Conservation (phyloP, 2,888 invertebrate genomes). For the Melinaea menophilus region DNA sequence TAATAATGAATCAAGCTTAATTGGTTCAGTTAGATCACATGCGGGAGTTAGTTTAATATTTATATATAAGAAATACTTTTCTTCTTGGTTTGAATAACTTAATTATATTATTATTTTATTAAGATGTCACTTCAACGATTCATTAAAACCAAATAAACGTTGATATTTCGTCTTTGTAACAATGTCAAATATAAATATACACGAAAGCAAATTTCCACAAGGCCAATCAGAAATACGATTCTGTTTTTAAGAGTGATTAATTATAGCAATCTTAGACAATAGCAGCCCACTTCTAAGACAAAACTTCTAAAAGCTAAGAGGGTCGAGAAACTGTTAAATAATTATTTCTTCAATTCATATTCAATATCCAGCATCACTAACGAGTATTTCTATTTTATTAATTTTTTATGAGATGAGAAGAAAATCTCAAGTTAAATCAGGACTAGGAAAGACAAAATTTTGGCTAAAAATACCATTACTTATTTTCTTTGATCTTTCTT, state of each 20-base stretch:
- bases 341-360: neutral
- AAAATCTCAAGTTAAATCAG: too few species aligned
- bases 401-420: neutral
- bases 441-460: too few species aligned
- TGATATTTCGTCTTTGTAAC: neutral
- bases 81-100: constrained; percentile 1
- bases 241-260: constrained; percentile 5
- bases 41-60: constrained; percentile 21
- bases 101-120: too few species aligned
- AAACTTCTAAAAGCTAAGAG: neutral
- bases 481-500: neutral
- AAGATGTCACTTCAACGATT: too few species aligned
- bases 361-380: neutral
- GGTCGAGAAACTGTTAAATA: neutral
- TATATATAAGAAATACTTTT: constrained; percentile 18
- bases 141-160: neutral
- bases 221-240: neutral
- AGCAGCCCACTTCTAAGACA: neutral
- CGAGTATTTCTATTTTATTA: too few species aligned
- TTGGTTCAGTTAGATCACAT: constrained; percentile 15
- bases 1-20: constrained; percentile 22
- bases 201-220: too few species aligned
- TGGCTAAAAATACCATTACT: too few species aligned
- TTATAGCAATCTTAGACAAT: neutral
- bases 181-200: neutral